Base-by-base conservation (phyloP, 2,113 vertebrate species). In the Aleadryas rufinucha region DNA sequence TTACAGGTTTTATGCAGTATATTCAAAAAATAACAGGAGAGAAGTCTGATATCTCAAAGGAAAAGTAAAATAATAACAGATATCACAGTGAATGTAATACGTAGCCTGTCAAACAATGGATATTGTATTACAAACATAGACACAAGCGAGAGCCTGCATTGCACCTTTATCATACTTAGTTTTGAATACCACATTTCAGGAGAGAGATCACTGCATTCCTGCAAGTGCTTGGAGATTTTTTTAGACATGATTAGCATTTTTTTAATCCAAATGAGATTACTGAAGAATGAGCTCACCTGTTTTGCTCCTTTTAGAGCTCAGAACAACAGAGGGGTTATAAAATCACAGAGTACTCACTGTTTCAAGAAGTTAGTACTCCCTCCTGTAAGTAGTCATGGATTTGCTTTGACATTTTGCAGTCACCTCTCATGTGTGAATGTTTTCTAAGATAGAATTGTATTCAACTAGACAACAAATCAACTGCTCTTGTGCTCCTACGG, bases 201-300 rank as follows among this genome's bases (percentile, higher is more conserved):
- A 27, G 45, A 37, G 68, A 70, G 7, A 24, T 80, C 30, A 70
- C 54, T 93, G 80, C 72, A 60, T 95, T 95, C 76, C 59, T 93
- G 7, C 53, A 74, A 89, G 30, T 26, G 17, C 56, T 81, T 24
- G 31, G 54, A 86, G 37, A 28, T 84, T 95, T 95, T 88, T 92
- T 87, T 92, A 96, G 89, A 78, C 33, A 68, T 37, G 41, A 53
- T 93, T 93, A 92, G 35, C 65, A n/a, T 84, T 82, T 83, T 92
- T 94, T 83, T 41, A 89, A 87, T 86, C 87, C 41, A 42, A 77
- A 60, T 60, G 53, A 94, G 60, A 85, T 84, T 89, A 44, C 81
- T 87, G 54, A 86, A 59, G 71, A 84, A 85, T 95, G 92, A 96
- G 68, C 26, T 97, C 78, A 94, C 87, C 93, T 96, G 75, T 93